phyloP scores from a whole-genome alignment of 1,140 invertebrate genomes.

The Papilio helenus region DNA sequence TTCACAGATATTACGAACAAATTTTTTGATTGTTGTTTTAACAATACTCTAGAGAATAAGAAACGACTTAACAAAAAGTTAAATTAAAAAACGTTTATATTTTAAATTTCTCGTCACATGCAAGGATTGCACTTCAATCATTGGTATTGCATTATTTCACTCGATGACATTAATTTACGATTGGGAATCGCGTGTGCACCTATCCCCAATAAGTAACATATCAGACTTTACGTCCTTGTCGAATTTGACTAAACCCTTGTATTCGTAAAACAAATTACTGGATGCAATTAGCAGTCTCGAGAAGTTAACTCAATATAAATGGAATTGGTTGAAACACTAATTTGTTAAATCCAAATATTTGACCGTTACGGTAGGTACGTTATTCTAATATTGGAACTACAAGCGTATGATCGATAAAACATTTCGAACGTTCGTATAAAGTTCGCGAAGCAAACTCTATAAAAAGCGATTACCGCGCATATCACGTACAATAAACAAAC shows the following conservation, averaged over 20 bases:
- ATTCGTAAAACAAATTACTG: too few relatives aligned
- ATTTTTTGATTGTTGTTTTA: too few relatives aligned
- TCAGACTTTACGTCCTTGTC: background rate
- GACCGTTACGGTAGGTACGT: background rate
- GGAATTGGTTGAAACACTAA: background rate
- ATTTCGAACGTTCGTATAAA: background rate
- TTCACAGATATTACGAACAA: too few relatives aligned
- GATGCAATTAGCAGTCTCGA: too few relatives aligned
- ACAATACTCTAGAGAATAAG: too few relatives aligned
- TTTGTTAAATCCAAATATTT: background rate
- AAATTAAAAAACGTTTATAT: too few relatives aligned
- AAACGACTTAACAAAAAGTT: too few relatives aligned
- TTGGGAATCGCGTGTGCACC: background rate
- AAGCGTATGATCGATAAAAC: background rate
- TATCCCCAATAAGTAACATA: background rate
- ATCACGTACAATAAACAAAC: conserved; percentile 33
- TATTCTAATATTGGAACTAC: background rate
- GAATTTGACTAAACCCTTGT: too few relatives aligned
- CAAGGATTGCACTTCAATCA: too few relatives aligned
- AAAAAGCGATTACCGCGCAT: conserved; percentile 13
- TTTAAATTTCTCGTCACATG: too few relatives aligned
- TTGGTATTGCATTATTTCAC: too few relatives aligned
- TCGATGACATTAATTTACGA: background rate
- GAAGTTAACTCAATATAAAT: background rate
- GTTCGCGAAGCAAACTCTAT: conserved; percentile 7